Conservation (phyloP, 2,113 vertebrate genomes). For the Phyllostomus discolor region DNA sequence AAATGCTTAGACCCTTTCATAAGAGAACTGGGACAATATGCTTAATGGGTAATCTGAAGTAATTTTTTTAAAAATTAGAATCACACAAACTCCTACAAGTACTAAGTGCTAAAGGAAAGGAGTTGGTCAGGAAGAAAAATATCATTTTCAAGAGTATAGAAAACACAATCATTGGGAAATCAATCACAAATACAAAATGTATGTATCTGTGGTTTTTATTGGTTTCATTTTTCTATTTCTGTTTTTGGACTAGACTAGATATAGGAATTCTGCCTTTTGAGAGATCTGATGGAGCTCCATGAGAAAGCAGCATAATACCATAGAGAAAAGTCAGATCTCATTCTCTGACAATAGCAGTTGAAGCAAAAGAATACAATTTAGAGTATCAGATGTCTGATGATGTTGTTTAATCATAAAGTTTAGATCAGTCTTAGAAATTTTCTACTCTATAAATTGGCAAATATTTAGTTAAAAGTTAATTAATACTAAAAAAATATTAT, state of each 20-base stretch:
- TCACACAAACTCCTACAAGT: background rate
- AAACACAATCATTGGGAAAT: background rate
- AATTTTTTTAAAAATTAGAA: background rate
- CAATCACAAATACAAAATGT: background rate
- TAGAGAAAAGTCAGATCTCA: background rate
- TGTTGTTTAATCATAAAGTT: background rate
- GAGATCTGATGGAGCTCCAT: background rate
- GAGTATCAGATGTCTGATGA: background rate
- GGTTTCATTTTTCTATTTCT: background rate
- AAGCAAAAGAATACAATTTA: background rate
- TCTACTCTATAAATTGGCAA: background rate
- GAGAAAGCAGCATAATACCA: background rate
- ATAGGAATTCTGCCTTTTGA: background rate
- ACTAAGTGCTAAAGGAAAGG: background rate
- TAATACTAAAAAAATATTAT: background rate
- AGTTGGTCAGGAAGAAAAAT: background rate
- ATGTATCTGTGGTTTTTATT: background rate
- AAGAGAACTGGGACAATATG: background rate
- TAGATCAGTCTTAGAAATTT: background rate
- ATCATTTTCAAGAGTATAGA: background rate
- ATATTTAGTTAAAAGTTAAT: conserved; percentile 1
- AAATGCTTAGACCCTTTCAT: background rate
- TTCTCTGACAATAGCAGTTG: background rate
- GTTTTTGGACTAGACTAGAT: background rate
- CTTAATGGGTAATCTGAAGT: background rate